Percentiles rank a stretch among this genome's conserved stretches.
These are phyloP conservation scores for Rhopalosiphum maidis DNA, from an alignment of 1,140 invertebrate species.

Conservation along the genomic window DNA sequence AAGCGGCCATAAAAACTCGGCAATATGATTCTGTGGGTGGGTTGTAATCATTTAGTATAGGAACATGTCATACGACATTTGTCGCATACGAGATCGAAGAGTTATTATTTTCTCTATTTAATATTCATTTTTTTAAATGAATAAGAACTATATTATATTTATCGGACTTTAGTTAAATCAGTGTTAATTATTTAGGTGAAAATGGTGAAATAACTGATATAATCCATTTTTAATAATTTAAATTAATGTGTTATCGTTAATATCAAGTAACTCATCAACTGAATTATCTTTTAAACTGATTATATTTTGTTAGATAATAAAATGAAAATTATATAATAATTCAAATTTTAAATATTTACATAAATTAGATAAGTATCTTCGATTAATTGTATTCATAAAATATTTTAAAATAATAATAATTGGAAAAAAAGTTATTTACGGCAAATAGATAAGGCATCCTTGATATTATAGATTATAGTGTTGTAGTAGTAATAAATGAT, in stretches of 20 bases:
- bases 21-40: neutral
- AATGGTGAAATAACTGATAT: neutral
- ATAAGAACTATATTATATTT: neutral
- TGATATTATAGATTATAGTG: neutral
- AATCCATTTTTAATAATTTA: neutral
- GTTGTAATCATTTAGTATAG: too few relatives aligned
- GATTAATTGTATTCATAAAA: neutral
- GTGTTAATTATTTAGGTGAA: neutral
- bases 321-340: too few relatives aligned
- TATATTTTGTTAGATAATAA: neutral
- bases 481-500: neutral
- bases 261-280: neutral
- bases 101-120: too few relatives aligned
- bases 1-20: neutral
- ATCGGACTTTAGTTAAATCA: neutral
- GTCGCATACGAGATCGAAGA: too few relatives aligned
- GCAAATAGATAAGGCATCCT: too few relatives aligned
- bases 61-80: too few relatives aligned
- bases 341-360: neutral
- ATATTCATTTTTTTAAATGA: neutral
- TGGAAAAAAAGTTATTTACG: neutral
- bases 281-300: neutral
- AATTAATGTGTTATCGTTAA: neutral
- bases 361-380: neutral
- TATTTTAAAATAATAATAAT: neutral